Evolutionary conservation across 2,797 vertebrate species (phyloP).

Genomic region (Coregonus suidteri): DNA sequence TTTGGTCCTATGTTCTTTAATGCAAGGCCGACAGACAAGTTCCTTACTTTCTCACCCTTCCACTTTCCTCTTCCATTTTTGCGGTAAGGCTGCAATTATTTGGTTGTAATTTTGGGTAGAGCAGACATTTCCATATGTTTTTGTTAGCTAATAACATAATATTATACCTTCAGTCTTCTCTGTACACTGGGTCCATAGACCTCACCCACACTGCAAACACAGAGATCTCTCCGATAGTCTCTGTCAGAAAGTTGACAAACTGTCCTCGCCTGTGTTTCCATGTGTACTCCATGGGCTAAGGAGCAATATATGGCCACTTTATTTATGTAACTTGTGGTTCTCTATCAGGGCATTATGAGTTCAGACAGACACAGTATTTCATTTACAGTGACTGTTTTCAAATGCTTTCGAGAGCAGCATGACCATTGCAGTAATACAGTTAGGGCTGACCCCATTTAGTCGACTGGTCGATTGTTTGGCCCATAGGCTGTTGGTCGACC

Average conservation of each 20-base stretch:
- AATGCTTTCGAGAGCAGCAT: not conserved
- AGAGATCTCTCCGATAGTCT: not conserved
- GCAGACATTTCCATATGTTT: too few relatives aligned
- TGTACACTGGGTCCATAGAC: not conserved
- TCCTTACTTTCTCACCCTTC: too few relatives aligned
- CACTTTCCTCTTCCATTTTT: too few relatives aligned
- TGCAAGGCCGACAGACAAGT: too few relatives aligned
- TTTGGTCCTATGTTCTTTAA: too few relatives aligned
- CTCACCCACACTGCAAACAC: constrained; percentile 4
- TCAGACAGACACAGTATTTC: too few relatives aligned
- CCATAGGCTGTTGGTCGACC: too few relatives aligned
- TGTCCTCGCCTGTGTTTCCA: not conserved
- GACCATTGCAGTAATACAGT: not conserved
- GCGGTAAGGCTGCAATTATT: too few relatives aligned
- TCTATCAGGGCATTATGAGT: too few relatives aligned
- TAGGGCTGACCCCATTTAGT: not conserved
- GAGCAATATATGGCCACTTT: not conserved
- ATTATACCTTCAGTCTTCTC: constrained; percentile 4
- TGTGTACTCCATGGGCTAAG: not conserved
- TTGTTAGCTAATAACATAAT: constrained; percentile 14
- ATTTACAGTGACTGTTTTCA: not conserved
- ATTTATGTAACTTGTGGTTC: too few relatives aligned
- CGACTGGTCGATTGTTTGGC: too few relatives aligned
- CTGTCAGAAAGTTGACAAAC: not conserved
- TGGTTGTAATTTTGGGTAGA: too few relatives aligned